Evolutionary conservation across 2,888 invertebrate species (phyloP).

Genomic region (Magallana nippona): DNA sequence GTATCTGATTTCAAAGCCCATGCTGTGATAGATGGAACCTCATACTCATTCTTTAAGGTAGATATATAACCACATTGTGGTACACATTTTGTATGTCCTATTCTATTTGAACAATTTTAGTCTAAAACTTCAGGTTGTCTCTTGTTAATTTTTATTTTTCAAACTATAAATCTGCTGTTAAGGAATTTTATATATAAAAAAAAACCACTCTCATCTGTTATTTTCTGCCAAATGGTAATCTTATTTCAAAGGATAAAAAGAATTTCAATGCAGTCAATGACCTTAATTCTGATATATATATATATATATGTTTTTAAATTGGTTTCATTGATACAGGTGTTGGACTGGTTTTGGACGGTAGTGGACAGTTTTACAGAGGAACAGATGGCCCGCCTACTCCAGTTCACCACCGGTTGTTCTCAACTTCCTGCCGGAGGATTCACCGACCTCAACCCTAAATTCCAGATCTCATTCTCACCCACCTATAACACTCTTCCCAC

Average conservation of each 20-base stretch:
- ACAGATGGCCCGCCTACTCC: slow-evolving; percentile 92
- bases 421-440: slow-evolving; percentile 95
- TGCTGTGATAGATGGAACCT: slow-evolving; percentile 90
- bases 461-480: slow-evolving; percentile 94
- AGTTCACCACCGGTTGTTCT: slow-evolving; percentile 95
- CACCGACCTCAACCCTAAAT: slow-evolving; percentile 92
- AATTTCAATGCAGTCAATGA: no score
- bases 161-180: no score
- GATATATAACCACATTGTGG: slow-evolving; percentile 38
- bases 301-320: no score
- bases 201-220: no score
- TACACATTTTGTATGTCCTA: no score
- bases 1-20: slow-evolving; percentile 93
- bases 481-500: slow-evolving; percentile 94
- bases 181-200: no score
- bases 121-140: no score
- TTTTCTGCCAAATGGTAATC: no score
- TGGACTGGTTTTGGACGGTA: slow-evolving; percentile 95
- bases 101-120: no score
- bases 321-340: slow-evolving; percentile 81
- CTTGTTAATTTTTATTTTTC: no score
- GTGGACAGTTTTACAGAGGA: slow-evolving; percentile 93
- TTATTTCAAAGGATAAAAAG: no score
- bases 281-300: no score
- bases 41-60: slow-evolving; percentile 88